Base-by-base conservation (phyloP, 1,140 invertebrate species). In the Diploscapter pachys region DNA sequence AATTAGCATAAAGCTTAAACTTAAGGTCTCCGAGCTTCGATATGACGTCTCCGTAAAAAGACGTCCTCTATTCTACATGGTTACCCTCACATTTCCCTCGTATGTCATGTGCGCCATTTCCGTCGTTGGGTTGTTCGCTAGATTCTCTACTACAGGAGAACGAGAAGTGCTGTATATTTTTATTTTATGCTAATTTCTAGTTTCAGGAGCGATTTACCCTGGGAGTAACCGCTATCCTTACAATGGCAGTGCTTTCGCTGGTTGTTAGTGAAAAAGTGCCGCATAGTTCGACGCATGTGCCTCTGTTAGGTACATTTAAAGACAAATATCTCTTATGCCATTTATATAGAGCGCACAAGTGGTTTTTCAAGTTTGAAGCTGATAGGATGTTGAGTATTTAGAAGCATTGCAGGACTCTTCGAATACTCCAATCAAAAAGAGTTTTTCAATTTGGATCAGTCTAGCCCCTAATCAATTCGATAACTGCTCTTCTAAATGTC, bases 261-360 rank as follows among this genome's bases (percentile, higher is more conserved):
- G 81, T 82, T 11, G 81, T 82, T 4, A 72, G 73, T 71, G 81
- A 82, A 63, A 82, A 82, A 56, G 81, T 82, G 31, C 81, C 81
- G 5, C 81, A 82, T 63, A 78, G 71, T 52, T 83, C 82, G 2
- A 82, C 82, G 11, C 65, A 79, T 50, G 76, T 82, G 50, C 81
- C 81, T 9, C 64, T 82, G 49, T 68, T 82, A 4, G 81, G 81
- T 83, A 55, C 71, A 79, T 31, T 31, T 31, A 31, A 31, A 31
- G 31, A 31, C 31, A 31, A 31, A 31, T 31, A 31, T 31, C 31
- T 31, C 31, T 31, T 31, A 31, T 31, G 31, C 31, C 31, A 31
- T 31, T 31, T 31, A 31, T 31, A 31, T 31, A 31, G 31, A 31
- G 31, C 31, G 31, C 1, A 1, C 31, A 31, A 31, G 31, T 31